Evolutionary conservation across 2,113 vertebrate genomes (phyloP), one percentile per base, ranked within the genome.

Genomic region (Riparia riparia): DNA sequence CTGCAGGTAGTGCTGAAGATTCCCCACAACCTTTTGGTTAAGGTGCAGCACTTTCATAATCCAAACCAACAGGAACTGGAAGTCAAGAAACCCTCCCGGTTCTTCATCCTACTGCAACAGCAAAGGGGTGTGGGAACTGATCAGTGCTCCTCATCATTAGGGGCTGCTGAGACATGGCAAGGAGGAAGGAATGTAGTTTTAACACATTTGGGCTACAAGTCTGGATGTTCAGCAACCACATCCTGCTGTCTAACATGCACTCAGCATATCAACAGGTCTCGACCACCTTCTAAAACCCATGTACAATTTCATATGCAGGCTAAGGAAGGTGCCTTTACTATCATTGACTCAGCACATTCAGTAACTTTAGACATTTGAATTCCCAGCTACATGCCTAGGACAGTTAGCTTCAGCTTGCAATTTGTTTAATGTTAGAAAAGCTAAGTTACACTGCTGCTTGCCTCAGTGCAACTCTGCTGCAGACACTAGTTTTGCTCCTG

Each of bases 41-140:
- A 0, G 2, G 20, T 73, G 44, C 31, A 54, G 34, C 31, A 25
- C 37, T 82, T 93, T 81, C 37, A 31, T 32, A 32, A 76, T 29
- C 45, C 57, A 78, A 47, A 81, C 1, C 37, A 34, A 3, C 5
- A 26, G 12, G 12, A 88, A 25, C 20, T 34, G 24, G 63, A 50
- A 42, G 17, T 12, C 34, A 77, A 41, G 28, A 91, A 72, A 16
- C 5, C 4, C 10, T 21, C 7, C 50, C 2, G 1, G 17, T 20
- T 56, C 14, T 5, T 1, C 2, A 12, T 21, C 14, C 60, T 49
- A 51, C n/a, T 14, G 8, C 0, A 0, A 66, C 0, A 82, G 24
- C 56, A 79, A 49, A 49, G 64, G 44, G 10, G 7, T 64, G 18
- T 19, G 66, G 54, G 37, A 89, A 89, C 26, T 64, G 58, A 10